Conservation (phyloP, 2,113 vertebrate species). For the Aythya baeri region DNA sequence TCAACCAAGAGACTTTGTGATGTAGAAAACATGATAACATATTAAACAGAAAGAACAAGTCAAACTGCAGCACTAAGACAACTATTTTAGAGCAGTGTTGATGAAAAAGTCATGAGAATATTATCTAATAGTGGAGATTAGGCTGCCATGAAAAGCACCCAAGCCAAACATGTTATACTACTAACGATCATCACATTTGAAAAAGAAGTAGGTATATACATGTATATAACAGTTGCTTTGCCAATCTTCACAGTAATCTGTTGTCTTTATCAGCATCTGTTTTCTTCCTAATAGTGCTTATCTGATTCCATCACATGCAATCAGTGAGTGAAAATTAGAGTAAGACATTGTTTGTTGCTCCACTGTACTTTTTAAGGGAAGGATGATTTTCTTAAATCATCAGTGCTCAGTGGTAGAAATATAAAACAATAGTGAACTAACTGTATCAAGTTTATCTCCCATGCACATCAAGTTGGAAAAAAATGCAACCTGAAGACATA, state of each 20-base stretch:
- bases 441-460: not conserved
- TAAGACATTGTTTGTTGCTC: not conserved
- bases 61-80: not conserved
- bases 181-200: not conserved
- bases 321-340: not conserved
- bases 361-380: not conserved
- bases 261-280: not conserved
- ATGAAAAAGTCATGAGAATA: not conserved
- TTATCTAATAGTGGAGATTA: not conserved
- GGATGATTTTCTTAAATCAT: not conserved
- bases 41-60: not conserved
- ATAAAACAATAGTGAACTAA: not conserved
- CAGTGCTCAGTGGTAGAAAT: not conserved
- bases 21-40: not conserved
- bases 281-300: not conserved
- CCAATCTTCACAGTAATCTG: not conserved
- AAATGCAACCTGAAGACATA: not conserved
- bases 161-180: not conserved
- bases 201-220: not conserved
- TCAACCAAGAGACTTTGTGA: not conserved
- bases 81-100: rapidly evolving
- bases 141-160: not conserved
- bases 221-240: not conserved
- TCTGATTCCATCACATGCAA: not conserved
- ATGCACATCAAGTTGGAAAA: not conserved